phyloP scores from a whole-genome alignment of 1,140 invertebrate species.

The Macrobrachium rosenbergii region DNA sequence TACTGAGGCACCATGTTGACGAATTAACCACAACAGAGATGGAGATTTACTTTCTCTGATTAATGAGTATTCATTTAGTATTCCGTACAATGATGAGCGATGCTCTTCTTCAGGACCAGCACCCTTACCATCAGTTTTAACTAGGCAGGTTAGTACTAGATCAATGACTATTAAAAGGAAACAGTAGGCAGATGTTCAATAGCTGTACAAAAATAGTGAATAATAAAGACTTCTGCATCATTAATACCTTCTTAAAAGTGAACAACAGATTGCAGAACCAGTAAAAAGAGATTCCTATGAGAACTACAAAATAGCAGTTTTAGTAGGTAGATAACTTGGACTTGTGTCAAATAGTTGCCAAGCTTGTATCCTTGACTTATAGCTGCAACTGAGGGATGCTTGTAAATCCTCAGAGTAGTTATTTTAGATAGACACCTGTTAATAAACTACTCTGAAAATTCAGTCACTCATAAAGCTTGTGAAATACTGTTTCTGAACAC shows the following conservation, averaged over 20 bases:
- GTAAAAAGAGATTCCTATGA: conserved; percentile 55
- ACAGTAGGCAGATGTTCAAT: conserved; percentile 57
- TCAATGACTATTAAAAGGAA: conserved; percentile 57
- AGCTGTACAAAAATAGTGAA: conserved; percentile 63
- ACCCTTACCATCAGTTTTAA: too few species aligned
- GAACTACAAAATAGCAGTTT: conserved; percentile 54
- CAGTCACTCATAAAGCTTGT: not conserved
- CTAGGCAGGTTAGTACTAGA: conserved; percentile 49
- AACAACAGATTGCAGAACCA: conserved; percentile 57
- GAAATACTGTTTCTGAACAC: too few species aligned
- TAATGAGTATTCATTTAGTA: too few species aligned
- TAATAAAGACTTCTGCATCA: conserved; percentile 62
- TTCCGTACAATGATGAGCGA: too few species aligned
- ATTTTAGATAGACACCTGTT: not conserved
- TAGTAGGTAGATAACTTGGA: conserved; percentile 54
- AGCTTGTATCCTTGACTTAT: not conserved
- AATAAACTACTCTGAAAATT: conserved; percentile 4
- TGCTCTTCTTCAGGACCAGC: too few species aligned
- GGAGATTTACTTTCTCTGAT: too few species aligned
- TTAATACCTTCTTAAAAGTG: conserved; percentile 58
- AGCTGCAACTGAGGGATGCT: conserved; percentile 31
- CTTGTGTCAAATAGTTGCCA: conserved; percentile 18
- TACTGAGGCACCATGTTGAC: too few species aligned
- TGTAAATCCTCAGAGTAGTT: conserved; percentile 21
- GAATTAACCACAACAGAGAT: too few species aligned